Conservation (phyloP, 2,113 vertebrate species). For the Euleptes europaea region DNA sequence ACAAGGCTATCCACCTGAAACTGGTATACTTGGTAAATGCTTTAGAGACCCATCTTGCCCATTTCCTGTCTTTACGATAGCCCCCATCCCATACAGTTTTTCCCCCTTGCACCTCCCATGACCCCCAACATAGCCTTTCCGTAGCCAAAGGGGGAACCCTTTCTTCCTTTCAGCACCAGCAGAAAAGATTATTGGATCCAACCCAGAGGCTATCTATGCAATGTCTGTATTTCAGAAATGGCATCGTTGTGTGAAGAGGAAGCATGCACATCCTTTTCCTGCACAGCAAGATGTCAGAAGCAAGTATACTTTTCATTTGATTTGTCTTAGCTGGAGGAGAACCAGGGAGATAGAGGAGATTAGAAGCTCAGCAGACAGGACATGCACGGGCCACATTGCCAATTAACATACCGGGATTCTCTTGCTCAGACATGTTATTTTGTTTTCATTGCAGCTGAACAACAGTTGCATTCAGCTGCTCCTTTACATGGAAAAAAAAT, state of each 20-base stretch:
- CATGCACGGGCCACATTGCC: constrained; percentile 49
- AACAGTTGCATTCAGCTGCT: constrained; percentile 67
- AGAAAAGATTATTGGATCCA: no score
- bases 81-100: no score
- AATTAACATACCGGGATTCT: constrained; percentile 63
- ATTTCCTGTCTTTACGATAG: no score
- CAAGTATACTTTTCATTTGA: constrained; percentile 18
- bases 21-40: no score
- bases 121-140: no score
- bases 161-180: no score
- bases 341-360: neutral
- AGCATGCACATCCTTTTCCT: constrained; percentile 11
- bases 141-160: no score
- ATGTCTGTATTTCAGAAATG: neutral
- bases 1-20: no score
- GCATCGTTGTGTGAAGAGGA: neutral
- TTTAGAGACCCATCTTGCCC: neutral
- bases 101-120: no score
- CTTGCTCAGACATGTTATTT: constrained; percentile 47
- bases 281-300: constrained; percentile 20
- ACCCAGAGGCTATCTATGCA: no score
- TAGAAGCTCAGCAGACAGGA: constrained; percentile 22
- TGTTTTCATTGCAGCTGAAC: constrained; percentile 58
- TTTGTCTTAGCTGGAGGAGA: constrained; percentile 40
- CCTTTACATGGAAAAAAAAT: constrained; percentile 58